Evolutionary conservation across 1,140 invertebrate species (phyloP), one percentile per base, ranked within the genome.

Genomic region (Zaprionus capensis): DNA sequence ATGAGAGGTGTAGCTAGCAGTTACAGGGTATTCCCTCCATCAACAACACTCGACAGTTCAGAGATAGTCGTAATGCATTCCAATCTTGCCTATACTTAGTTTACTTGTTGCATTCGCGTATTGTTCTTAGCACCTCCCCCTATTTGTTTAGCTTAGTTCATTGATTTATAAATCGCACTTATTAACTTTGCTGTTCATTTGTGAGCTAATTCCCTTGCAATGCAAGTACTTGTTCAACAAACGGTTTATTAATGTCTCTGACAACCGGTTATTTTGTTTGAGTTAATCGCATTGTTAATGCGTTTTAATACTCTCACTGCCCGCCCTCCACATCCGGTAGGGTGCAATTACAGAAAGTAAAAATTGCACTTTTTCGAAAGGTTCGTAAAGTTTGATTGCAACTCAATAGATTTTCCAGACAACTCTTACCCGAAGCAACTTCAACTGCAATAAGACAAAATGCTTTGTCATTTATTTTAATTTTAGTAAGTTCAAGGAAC

Each of bases 331-430:
- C 28, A 74, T 74, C 71, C 67, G 68, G 72, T 28, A 53, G 14
- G 5, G 20, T 44, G 64, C 41, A 75, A 59, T 74, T 63, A 75
- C 12, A 72, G 57, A 66, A 12, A 46, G 41, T 7, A 12, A 5
- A 51, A 72, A 80, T 80, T 73, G 56, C 24, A 51, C 31, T 15
- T 41, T 20, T 68, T 57, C 65, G 66, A 81, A 78, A 74, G 67
- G 67, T 68, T 53, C 38, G 71, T 41, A 36, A 17, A n/a, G 17
- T 28, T 49, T 15, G 31, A 34, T 34, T 34, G 9, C 31, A 34
- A 34, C 9, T 34, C 31, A 20, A 57, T n/a, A 28, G 49, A 22
- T 53, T 9, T 26, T 14, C 46, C 12, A 51, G 46, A 7, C n/a
- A 46, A 46, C 41, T n/a, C 0, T 41, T 31, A 17, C 17, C 55